Evolutionary conservation across 2,888 invertebrate species (phyloP), one percentile per base, ranked within the genome.

Genomic region (Phengaris arion): DNA sequence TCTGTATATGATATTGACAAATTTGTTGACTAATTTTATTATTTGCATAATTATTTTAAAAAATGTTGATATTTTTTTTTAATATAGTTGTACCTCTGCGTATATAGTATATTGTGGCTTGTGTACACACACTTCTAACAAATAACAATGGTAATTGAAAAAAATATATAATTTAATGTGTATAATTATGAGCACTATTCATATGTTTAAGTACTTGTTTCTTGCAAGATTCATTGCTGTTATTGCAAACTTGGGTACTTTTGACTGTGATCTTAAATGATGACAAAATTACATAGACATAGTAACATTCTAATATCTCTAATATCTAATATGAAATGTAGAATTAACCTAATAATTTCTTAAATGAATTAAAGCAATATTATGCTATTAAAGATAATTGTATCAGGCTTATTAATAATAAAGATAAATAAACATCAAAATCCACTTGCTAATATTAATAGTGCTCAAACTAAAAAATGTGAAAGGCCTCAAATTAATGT

Each of bases 1-100:
- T 79, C 84, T 78, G 88, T 91, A 78, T 93, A 89, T 83, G 93
- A 93, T 55, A 93, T 93, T 81, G 93, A 93, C 80, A 92, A 89
- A 80, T 93, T 91, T 85, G 92, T 93, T 80, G 84, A 91, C 80
- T 89, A 85, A 83, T 76, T 68, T 69, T 76, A 74, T 59, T 52
- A 70, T 46, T 70, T 74, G 51, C 75, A 51, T 74, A 70, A 74
- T 70, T 72, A 59, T 74, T 75, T 72, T 68, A 45, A 57, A 54
- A n/a, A 69, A n/a, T 69, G 69, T 57, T 59, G 54, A 51, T 68
- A 64, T 74, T 51, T 68, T 48, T 73, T 22, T 59, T 22, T 22
- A 55, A 59, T 70, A 35, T 76, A 45, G 9, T 68, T 48, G 48
- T 70, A 51, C 46, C 64, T 74, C 35, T 59, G 13, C 52, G 52